These are phyloP conservation scores for Urosaurus nigricauda DNA, from an alignment of 2,797 vertebrate genomes.

Conservation along the genomic window DNA sequence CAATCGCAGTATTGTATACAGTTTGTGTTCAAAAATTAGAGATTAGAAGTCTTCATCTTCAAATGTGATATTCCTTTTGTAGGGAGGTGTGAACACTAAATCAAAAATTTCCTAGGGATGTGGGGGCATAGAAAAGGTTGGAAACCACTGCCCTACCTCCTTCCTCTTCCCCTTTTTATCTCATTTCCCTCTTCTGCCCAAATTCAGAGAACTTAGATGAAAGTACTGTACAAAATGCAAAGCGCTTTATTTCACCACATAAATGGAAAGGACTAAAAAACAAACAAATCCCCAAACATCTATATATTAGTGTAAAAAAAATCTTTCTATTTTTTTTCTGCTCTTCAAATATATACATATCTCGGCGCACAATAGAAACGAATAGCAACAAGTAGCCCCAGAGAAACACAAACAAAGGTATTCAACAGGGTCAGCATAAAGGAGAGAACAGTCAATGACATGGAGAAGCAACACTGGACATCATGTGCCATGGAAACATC, in stretches of 20 bases:
- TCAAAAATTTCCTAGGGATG: no score
- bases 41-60: no score
- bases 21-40: no score
- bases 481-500: not conserved
- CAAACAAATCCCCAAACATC: constrained; percentile 55
- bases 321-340: constrained; percentile 80
- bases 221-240: constrained; percentile 48
- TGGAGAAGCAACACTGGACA: not conserved
- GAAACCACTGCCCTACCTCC: not conserved
- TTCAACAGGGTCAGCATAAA: not conserved
- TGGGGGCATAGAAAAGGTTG: no score
- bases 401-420: not conserved
- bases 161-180: not conserved
- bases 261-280: constrained; percentile 45
- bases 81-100: no score
- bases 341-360: constrained; percentile 88
- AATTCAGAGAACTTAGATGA: not conserved
- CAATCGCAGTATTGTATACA: no score
- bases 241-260: constrained; percentile 52
- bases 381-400: constrained; percentile 64
- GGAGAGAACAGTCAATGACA: constrained; percentile 14
- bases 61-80: no score
- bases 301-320: constrained; percentile 91
- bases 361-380: constrained; percentile 79
- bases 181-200: not conserved